Percentiles rank a stretch among this genome's conserved stretches.
Evolutionary conservation across 2,888 invertebrate species (phyloP).

Genomic region (Eilema caniola): DNA sequence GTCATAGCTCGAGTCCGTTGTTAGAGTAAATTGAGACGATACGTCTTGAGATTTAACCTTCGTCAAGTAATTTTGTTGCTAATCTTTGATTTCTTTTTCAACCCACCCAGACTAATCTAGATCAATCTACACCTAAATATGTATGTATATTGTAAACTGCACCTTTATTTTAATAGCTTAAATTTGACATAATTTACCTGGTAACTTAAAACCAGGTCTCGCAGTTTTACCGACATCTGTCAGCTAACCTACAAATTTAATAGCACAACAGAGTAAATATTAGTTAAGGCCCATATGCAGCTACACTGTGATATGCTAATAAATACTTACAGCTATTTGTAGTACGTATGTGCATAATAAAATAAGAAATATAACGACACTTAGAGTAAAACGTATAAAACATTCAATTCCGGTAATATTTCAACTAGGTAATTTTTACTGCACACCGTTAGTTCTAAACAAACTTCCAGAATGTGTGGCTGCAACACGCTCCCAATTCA

Average conservation of each 20-base stretch:
- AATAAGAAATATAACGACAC: conserved; percentile 26
- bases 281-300: neutral
- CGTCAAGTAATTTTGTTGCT: conserved; percentile 6
- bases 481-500: conserved; percentile 66
- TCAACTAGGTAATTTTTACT: conserved; percentile 69
- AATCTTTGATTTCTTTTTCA: neutral
- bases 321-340: neutral
- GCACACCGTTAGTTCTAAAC: conserved; percentile 71
- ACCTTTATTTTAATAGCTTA: no score
- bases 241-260: neutral
- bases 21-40: conserved; percentile 47
- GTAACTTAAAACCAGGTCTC: no score
- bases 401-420: conserved; percentile 59
- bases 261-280: neutral
- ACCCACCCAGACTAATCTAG: neutral
- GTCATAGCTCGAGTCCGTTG: conserved; percentile 44
- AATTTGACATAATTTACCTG: no score
- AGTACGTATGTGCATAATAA: neutral
- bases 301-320: neutral
- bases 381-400: conserved; percentile 46
- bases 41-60: conserved; percentile 21
- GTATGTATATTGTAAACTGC: no score
- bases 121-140: no score
- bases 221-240: neutral
- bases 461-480: conserved; percentile 69